phyloP scores from a whole-genome alignment of 2,888 invertebrate species.

The Leptinotarsa juncta region DNA sequence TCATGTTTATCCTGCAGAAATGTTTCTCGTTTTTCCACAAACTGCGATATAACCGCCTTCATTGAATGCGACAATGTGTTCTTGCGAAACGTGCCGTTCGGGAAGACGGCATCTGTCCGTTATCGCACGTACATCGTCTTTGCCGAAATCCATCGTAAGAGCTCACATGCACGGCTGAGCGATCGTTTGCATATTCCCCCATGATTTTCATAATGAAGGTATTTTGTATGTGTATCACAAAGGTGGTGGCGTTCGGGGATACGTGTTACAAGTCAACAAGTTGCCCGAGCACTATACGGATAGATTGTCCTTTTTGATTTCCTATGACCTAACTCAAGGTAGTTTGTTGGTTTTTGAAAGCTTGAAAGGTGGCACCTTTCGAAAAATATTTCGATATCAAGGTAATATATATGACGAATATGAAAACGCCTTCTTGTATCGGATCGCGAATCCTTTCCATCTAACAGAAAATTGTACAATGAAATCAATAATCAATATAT shows the following conservation, averaged over 20 bases:
- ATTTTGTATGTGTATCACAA: constrained; percentile 51
- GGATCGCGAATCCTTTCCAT: too few species aligned
- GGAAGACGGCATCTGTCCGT: constrained; percentile 58
- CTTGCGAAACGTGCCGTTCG: constrained; percentile 49
- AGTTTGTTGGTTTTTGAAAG: too few species aligned
- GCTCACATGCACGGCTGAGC: constrained; percentile 62
- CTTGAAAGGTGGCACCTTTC: too few species aligned
- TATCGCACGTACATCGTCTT: constrained; percentile 67
- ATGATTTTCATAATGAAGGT: constrained; percentile 56
- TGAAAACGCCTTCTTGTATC: too few species aligned
- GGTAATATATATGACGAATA: too few species aligned
- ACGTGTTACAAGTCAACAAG: constrained; percentile 16
- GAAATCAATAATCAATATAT: too few species aligned
- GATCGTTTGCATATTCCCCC: constrained; percentile 58
- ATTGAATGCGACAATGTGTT: constrained; percentile 49
- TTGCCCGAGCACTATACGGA: not conserved
- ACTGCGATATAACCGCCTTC: constrained; percentile 19
- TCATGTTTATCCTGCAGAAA: not conserved
- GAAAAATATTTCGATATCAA: too few species aligned
- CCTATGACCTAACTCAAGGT: too few species aligned
- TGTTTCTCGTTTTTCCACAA: constrained; percentile 5
- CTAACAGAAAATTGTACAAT: too few species aligned
- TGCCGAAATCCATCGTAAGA: constrained; percentile 63
- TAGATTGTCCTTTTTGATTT: not conserved
- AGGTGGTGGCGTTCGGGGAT: constrained; percentile 16